phyloP scores from a whole-genome alignment of 2,888 invertebrate genomes.

The Arge pagana region DNA sequence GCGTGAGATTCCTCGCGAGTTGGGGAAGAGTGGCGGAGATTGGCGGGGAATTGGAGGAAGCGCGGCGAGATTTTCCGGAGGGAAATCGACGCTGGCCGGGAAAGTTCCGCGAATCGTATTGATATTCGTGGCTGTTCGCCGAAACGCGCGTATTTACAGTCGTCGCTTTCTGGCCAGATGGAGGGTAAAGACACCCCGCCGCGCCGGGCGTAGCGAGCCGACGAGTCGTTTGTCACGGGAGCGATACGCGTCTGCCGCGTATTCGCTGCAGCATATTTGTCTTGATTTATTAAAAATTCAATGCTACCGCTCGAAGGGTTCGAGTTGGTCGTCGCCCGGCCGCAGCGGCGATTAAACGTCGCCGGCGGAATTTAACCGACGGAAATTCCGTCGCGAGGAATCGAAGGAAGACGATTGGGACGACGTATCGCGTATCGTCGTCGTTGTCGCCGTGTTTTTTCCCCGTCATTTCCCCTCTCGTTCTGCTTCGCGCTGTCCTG shows the following conservation, averaged over 20 bases:
- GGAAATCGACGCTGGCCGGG: no score
- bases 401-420: neutral
- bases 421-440: conserved; percentile 49
- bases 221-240: conserved; percentile 5
- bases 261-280: conserved; percentile 35
- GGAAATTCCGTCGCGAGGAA: conserved; percentile 23
- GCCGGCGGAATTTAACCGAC: conserved; percentile 11
- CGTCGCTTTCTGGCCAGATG: no score
- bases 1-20: no score
- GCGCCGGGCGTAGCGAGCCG: conserved; percentile 21
- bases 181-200: conserved; percentile 14
- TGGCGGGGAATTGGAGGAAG: no score
- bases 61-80: no score
- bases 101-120: no score
- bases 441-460: conserved; percentile 34
- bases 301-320: conserved; percentile 27
- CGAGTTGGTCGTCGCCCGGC: conserved; percentile 19
- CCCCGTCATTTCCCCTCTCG: conserved; percentile 13
- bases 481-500: neutral
- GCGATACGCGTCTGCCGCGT: conserved; percentile 12
- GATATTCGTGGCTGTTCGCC: no score
- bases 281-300: conserved; percentile 46
- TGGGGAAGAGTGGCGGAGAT: no score
- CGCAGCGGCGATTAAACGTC: conserved; percentile 10
- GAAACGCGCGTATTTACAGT: no score